Evolutionary conservation across 2,797 vertebrate species (phyloP).

Genomic region (Tragelaphus eurycerus): DNA sequence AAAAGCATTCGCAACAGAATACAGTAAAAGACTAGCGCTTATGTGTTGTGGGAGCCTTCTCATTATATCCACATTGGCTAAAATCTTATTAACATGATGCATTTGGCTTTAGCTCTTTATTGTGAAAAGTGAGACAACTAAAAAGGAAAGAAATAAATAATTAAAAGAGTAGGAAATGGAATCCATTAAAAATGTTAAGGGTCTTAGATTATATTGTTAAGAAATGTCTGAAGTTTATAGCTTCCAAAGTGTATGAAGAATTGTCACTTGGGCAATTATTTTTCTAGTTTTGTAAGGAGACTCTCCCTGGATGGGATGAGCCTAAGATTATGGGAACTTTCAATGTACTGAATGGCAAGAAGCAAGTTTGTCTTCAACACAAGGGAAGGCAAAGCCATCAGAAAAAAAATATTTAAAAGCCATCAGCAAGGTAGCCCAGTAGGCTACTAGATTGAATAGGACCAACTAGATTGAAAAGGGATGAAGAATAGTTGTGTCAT

Average conservation of each 20-base stretch:
- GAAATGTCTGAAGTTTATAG: not conserved
- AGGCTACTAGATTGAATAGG: too few relatives aligned
- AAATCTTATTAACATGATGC: conserved; percentile 28
- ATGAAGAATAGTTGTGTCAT: not conserved
- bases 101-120: conserved; percentile 29
- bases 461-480: not conserved
- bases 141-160: conserved; percentile 41
- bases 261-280: not conserved
- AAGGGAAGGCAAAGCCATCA: not conserved
- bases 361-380: not conserved
- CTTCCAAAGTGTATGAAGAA: not conserved
- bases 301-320: not conserved
- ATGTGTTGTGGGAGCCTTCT: conserved; percentile 19
- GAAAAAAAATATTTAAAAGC: not conserved
- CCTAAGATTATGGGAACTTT: not conserved
- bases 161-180: conserved; percentile 36
- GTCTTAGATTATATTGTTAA: not conserved
- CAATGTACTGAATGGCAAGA: not conserved
- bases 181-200: conserved; percentile 41
- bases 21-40: conserved; percentile 39
- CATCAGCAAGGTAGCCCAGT: not conserved
- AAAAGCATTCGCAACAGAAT: conserved; percentile 42
- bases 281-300: not conserved
- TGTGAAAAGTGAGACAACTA: conserved; percentile 18
- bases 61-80: not conserved